A percentile compares a stretch with the other conserved stretches of the same genome.
Conservation (phyloP, 2,888 invertebrate species). For the Rhagium mordax region DNA sequence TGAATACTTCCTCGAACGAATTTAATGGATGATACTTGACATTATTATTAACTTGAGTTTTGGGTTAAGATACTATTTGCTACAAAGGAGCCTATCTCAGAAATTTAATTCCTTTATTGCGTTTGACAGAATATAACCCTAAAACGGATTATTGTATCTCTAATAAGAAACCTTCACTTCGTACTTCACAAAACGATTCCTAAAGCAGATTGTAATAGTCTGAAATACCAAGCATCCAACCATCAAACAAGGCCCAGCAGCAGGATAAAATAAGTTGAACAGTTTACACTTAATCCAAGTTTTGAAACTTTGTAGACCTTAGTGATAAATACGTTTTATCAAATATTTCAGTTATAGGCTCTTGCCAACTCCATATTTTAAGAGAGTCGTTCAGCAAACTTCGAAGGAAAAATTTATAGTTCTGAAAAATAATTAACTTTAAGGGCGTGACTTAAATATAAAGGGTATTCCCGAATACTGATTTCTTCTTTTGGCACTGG, state of each 20-base stretch:
- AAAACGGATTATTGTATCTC: conserved; percentile 19
- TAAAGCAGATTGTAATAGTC: conserved; percentile 1
- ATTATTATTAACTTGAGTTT: conserved; percentile 10
- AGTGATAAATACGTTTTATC: no score
- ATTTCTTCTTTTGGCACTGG: no score
- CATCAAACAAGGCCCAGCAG: not conserved
- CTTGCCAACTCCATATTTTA: no score
- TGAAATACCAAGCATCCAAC: not conserved
- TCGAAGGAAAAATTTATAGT: no score
- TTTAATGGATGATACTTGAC: not conserved
- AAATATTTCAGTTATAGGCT: no score
- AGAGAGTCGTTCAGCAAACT: no score
- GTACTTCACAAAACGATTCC: not conserved
- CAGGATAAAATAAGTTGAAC: not conserved
- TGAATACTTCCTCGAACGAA: not conserved
- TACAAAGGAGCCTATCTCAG: conserved; percentile 10
- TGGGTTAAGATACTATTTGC: not conserved
- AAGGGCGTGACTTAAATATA: no score
- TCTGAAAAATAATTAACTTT: no score
- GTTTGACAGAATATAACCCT: conserved; percentile 17
- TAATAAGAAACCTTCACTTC: not conserved
- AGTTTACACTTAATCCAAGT: not conserved
- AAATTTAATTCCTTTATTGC: conserved; percentile 28
- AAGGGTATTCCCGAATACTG: no score
- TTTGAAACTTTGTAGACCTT: not conserved